A percentile compares a stretch with the other conserved stretches of the same genome.
Evolutionary conservation across 2,797 vertebrate species (phyloP).

Genomic region (Holocentrus rufus): DNA sequence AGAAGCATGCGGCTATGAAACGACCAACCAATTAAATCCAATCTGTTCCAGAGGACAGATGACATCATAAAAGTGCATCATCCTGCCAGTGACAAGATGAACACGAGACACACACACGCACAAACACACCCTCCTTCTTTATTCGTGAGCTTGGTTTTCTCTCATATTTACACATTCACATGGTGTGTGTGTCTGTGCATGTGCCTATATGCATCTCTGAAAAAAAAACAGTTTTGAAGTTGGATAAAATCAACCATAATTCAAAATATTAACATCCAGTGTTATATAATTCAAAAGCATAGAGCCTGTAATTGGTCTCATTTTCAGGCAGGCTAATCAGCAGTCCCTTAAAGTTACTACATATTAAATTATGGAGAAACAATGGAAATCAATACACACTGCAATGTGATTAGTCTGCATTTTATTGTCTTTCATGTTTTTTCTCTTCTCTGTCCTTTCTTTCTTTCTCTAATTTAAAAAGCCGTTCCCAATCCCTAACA

Average conservation of each 20-base stretch:
- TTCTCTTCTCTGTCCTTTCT: background rate
- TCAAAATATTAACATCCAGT: background rate
- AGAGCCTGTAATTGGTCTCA: background rate
- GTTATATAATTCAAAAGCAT: background rate
- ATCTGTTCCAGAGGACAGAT: conserved; percentile 73
- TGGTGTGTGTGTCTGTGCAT: too few species aligned
- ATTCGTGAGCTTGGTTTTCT: too few species aligned
- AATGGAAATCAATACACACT: background rate
- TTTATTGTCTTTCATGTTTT: background rate
- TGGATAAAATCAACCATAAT: background rate
- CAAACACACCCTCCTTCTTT: conserved; percentile 1
- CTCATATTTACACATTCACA: too few species aligned
- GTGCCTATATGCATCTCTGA: too few species aligned
- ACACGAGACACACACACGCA: conserved; percentile 7
- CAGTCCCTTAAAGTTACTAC: background rate
- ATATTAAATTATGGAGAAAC: background rate
- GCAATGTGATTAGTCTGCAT: background rate
- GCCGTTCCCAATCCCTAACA: background rate
- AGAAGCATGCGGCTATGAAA: conserved; percentile 64
- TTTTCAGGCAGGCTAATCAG: background rate
- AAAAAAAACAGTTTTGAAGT: background rate
- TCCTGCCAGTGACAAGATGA: conserved; percentile 13
- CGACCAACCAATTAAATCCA: conserved; percentile 72
- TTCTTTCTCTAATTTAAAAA: background rate
- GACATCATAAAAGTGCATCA: conserved; percentile 70